Base-by-base conservation (phyloP, 2,797 vertebrate genomes). In the Onychomys leucogaster region DNA sequence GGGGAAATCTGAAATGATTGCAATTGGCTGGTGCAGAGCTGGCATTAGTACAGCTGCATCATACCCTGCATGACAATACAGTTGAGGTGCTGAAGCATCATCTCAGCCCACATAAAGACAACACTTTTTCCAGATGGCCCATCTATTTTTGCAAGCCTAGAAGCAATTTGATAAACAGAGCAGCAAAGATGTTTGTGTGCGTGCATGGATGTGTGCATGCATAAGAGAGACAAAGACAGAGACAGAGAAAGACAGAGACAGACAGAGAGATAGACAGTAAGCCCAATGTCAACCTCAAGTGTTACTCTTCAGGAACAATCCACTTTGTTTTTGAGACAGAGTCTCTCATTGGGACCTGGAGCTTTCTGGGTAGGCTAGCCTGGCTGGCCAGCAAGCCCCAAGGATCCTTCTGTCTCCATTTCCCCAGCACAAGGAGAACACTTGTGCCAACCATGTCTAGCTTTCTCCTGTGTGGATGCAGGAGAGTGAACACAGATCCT, bases 151-250 rank as follows among this genome's bases (percentile, higher is more conserved):
- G 29, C 86, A 84, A 92, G 67, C 6, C 49, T 5, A 65, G 4
- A 12, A 43, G 90, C 2, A 92, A 88, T 55, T 89, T 93, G 94
- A 69, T 89, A 67, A 91, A 95, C n/a, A 81, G 2, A 67, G n/a
- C 34, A 80, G 87, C 71, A 77, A 89, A 23, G 10, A 4, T 19
- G 25, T 13, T 14, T 29, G 67, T 85, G 29, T 23, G 29, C 23
- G 27, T 4, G 41, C 4, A 10, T n/a, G 43, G n/a, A 6, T 16
- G 32, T 25, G 29, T 46, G 37, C 32, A 46, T 19, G 49, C 17
- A 5, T 57, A 13, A 10, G 43, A 27, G 63, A 67, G 27, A 29
- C 10, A 65, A 10, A 11, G 11, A 5, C 29, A 67, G 27, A 32
- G 6, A 65, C 4, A 13, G 63, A 61, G 10, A 29, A 4, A 65